Evolutionary conservation across 2,113 vertebrate genomes (phyloP).

Genomic region (Podarcis raffonei): DNA sequence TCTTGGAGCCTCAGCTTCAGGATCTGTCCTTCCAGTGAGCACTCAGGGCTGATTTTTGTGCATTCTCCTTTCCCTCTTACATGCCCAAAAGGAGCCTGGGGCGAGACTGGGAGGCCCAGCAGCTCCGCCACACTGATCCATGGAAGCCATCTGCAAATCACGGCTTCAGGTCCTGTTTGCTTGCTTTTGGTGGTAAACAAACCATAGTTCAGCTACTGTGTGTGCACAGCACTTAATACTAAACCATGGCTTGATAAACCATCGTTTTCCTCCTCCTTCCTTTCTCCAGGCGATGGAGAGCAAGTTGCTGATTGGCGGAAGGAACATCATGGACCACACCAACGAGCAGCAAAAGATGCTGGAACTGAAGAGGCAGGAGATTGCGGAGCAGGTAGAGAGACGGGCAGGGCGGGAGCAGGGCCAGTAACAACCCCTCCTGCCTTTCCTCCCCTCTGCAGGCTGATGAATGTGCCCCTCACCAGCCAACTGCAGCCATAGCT

Average conservation of each 20-base stretch:
- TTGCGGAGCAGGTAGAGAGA: conserved; percentile 86
- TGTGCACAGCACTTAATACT: no score
- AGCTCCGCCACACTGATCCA: background rate
- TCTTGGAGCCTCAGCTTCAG: no score
- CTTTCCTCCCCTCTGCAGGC: background rate
- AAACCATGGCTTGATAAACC: no score
- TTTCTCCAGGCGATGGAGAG: conserved; percentile 89
- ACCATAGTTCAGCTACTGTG: no score
- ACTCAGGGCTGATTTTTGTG: no score
- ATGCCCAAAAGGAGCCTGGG: background rate
- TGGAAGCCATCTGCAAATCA: no score
- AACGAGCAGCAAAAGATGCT: conserved; percentile 96
- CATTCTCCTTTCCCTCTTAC: background rate
- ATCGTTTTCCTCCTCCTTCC: background rate
- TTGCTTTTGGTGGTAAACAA: no score
- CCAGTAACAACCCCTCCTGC: background rate
- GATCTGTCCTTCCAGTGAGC: no score
- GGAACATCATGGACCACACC: conserved; percentile 95
- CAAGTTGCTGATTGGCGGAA: conserved; percentile 92
- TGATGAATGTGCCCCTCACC: no score
- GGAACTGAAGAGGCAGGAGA: conserved; percentile 93
- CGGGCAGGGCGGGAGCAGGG: background rate
- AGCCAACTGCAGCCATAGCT: no score
- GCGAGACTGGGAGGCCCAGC: background rate
- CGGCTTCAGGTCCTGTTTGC: no score